Evolutionary conservation across 2,797 vertebrate species (phyloP).

Genomic region (Salmo trutta): DNA sequence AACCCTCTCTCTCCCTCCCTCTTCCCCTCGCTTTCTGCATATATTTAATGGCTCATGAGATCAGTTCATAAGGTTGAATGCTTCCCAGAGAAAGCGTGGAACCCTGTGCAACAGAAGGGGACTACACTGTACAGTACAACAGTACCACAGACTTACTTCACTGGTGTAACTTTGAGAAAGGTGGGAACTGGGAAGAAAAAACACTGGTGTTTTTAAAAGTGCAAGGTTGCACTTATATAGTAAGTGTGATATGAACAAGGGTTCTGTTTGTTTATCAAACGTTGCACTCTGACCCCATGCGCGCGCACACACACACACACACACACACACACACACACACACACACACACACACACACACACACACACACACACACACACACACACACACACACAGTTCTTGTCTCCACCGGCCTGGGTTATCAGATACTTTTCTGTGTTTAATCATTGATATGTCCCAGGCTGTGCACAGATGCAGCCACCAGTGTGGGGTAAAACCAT

Average conservation of each 20-base stretch:
- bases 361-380: background rate
- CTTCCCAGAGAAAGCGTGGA: constrained; percentile 22
- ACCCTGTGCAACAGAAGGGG: constrained; percentile 23
- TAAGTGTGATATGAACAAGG: background rate
- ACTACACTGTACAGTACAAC: no score
- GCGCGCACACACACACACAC: background rate
- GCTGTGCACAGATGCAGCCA: background rate
- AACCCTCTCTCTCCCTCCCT: constrained; percentile 16
- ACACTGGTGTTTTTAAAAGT: background rate
- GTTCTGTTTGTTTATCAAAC: constrained; percentile 6
- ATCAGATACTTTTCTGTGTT: constrained; percentile 16
- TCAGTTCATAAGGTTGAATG: constrained; percentile 34
- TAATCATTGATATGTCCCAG: constrained; percentile 28
- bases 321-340: background rate
- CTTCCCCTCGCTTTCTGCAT: background rate
- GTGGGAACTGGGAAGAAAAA: background rate
- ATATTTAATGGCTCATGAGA: constrained; percentile 43
- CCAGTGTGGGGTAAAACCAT: constrained; percentile 11
- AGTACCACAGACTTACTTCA: background rate
- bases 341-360: background rate
- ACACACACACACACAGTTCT: background rate
- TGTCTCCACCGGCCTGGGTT: background rate
- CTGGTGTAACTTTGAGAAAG: background rate
- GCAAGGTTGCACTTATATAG: background rate
- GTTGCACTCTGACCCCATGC: background rate